Conservation (phyloP, 1,140 invertebrate genomes). For the Heliconius melpomene region DNA sequence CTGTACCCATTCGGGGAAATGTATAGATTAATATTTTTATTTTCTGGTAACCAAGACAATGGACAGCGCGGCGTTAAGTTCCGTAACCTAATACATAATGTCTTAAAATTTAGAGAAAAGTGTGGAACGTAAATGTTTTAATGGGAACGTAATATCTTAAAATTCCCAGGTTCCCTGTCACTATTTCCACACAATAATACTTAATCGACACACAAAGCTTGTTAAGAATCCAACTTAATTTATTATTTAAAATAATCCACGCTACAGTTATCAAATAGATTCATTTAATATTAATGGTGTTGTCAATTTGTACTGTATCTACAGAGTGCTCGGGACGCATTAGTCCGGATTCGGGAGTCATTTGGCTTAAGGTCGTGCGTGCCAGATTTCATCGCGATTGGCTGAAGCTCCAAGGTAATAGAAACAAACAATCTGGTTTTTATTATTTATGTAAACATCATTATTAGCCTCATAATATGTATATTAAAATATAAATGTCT, state of each 20-base stretch:
- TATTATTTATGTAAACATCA: not conserved
- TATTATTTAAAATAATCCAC: slow-evolving; percentile 1
- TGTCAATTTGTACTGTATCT: not conserved
- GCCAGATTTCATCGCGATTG: slow-evolving; percentile 4
- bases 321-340: slow-evolving; percentile 3
- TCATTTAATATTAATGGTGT: slow-evolving; percentile 13
- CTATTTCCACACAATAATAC: not conserved
- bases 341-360: slow-evolving; percentile 6
- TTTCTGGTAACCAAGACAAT: too few species aligned
- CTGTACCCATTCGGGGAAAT: too few species aligned
- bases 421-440: not conserved
- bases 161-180: not conserved
- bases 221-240: not conserved
- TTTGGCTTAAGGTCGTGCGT: slow-evolving; percentile 12
- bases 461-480: not conserved
- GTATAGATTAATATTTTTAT: too few species aligned
- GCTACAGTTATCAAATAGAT: not conserved
- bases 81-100: too few species aligned
- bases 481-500: not conserved
- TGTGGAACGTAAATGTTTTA: too few species aligned
- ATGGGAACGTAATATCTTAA: too few species aligned
- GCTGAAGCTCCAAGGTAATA: slow-evolving; percentile 5
- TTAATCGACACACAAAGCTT: not conserved
- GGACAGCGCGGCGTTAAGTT: too few species aligned
- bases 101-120: too few species aligned